Evolutionary conservation across 2,113 vertebrate species (phyloP).

Genomic region (Grus americana): DNA sequence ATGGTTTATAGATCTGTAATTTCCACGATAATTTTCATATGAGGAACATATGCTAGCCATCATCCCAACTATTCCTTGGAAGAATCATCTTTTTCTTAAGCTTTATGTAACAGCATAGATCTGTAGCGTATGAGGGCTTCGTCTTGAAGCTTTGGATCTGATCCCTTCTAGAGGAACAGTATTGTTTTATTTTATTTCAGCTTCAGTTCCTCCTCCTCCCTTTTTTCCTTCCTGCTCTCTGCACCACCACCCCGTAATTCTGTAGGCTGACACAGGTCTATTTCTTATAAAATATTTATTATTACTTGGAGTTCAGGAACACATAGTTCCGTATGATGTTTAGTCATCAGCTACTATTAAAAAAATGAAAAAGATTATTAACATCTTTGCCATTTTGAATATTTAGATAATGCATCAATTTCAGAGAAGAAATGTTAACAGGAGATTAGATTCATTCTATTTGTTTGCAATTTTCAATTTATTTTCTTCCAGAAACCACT

Average conservation of each 20-base stretch:
- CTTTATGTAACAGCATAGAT: background rate
- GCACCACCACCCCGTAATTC: background rate
- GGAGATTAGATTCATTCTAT: background rate
- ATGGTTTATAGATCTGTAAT: background rate
- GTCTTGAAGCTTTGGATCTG: background rate
- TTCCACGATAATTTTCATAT: background rate
- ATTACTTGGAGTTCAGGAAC: background rate
- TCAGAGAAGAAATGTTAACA: background rate
- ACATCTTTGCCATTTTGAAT: background rate
- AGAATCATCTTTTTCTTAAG: background rate
- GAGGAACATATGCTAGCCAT: background rate
- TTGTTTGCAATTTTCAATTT: background rate
- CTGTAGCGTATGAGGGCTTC: background rate
- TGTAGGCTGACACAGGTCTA: background rate
- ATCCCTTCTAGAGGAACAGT: background rate
- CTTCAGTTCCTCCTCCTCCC: background rate
- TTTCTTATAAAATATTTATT: background rate
- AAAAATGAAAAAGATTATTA: background rate
- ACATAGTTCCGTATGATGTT: background rate
- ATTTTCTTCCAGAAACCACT: background rate
- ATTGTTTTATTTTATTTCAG: background rate
- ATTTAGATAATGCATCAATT: background rate
- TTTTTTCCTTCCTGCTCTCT: no score
- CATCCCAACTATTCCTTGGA: background rate
- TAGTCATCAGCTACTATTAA: background rate